Evolutionary conservation across 2,888 invertebrate genomes (phyloP).

Genomic region (Papilio protenor): DNA sequence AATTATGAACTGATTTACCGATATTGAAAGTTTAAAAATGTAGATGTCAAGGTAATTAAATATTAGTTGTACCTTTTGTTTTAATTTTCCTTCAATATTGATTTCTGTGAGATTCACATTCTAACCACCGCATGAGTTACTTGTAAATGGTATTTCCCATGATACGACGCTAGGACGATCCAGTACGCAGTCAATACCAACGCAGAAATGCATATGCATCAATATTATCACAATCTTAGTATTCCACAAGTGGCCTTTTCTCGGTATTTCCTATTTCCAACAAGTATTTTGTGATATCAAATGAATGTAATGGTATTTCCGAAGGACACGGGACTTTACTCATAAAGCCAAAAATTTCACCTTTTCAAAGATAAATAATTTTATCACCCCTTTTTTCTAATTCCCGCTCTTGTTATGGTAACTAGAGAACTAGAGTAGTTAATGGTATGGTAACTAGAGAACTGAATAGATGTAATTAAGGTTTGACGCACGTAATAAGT

Average conservation of each 20-base stretch:
- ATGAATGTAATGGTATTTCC: not conserved
- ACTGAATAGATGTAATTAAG: not conserved
- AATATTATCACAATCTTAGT: not conserved
- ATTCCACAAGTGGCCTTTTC: not conserved
- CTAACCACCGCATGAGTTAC: not conserved
- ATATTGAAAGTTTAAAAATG: too few species aligned
- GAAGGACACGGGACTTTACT: not conserved
- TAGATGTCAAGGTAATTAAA: too few species aligned
- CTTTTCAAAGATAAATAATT: not conserved
- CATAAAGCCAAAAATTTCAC: not conserved
- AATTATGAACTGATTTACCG: not conserved
- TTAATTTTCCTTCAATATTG: not conserved
- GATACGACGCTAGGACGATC: not conserved
- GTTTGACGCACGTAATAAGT: not conserved
- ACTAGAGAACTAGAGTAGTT: not conserved
- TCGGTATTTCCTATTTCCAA: slow-evolving; percentile 2
- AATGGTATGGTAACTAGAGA: not conserved
- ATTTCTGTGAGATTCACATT: not conserved
- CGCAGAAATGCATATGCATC: not conserved
- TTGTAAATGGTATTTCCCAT: slow-evolving; percentile 10
- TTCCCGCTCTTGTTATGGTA: not conserved
- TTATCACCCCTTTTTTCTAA: not conserved
- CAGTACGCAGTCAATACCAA: not conserved
- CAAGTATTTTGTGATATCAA: not conserved
- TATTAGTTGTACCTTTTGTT: too few species aligned